Evolutionary conservation across 2,113 vertebrate genomes (phyloP), one percentile per base, ranked within the genome.

Genomic region (Microcebus ravelobensis): DNA sequence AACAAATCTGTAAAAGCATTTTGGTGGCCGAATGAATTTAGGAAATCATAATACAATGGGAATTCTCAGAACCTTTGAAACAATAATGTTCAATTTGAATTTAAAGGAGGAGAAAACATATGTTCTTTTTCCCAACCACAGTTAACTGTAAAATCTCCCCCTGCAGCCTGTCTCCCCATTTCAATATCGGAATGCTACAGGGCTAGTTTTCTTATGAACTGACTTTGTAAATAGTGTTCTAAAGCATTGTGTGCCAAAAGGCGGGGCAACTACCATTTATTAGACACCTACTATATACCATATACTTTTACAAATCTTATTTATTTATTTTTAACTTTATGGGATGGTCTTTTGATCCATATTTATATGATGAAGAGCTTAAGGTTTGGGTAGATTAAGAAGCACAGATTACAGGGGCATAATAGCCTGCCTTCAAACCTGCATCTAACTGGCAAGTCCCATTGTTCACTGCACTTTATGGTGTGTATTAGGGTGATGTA

Each of bases 11-110:
- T 76, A 39, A 79, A 84, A 93, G 36, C 10, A 89, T 52, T 85
- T 80, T 86, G 67, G 18, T 83, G 91, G 52, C 31, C 34, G 91
- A n/a, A 82, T 91, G 68, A 87, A 87, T 85, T 90, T 59, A 94
- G 67, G 55, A 61, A 63, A 21, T 50, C 21, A 87, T 91, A 67
- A 91, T 84, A 71, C 59, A 80, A 36, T 83, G 79, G 74, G 50
- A 80, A 59, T 83, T 93, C 31, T 92, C 27, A 18, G 36, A 91
- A 13, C 48, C 9, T 96, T 96, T 70, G 65, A 74, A 80, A 74
- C 8, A 86, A 34, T 50, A n/a, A 77, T 36, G 13, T 50, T 95
- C 13, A 42, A 20, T 70, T 15, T 91, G 73, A 70, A 70, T 67
- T 31, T 89, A 79, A 91, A 87, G 20, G 31, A 36, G 55, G 50